Percentiles rank a stretch among this genome's conserved stretches.
These are phyloP conservation scores for Crotalus viridis DNA, from an alignment of 2,113 vertebrate species.

Conservation along the genomic window DNA sequence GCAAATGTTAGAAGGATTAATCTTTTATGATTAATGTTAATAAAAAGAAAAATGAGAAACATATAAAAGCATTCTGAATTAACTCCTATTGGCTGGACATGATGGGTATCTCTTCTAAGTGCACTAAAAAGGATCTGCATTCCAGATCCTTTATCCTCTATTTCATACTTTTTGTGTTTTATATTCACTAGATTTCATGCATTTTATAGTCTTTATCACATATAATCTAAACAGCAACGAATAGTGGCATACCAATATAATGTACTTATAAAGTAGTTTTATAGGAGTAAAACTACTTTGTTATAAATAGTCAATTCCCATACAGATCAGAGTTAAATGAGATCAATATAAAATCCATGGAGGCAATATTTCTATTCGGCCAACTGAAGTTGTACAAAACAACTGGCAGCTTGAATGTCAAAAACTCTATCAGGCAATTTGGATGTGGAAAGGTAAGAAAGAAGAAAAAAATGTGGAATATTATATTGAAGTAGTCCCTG, in stretches of 20 bases:
- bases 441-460: neutral
- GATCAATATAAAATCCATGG: slow-evolving; percentile 9
- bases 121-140: neutral
- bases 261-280: neutral
- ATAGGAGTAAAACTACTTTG: neutral
- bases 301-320: neutral
- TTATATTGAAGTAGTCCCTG: neutral
- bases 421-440: neutral
- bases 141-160: neutral
- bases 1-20: neutral
- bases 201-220: neutral
- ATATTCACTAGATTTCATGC: neutral
- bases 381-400: neutral
- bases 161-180: neutral
- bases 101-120: neutral
- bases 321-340: slow-evolving; percentile 1
- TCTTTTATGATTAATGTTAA: neutral
- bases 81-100: neutral
- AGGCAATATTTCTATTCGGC: neutral
- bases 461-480: neutral
- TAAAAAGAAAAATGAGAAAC: neutral
- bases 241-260: neutral
- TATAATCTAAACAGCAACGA: slow-evolving; percentile 10
- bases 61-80: neutral
- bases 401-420: neutral